These are phyloP conservation scores for Trididemnum clinides DNA, from an alignment of 23 tunicate genomes.

Conservation along the genomic window DNA sequence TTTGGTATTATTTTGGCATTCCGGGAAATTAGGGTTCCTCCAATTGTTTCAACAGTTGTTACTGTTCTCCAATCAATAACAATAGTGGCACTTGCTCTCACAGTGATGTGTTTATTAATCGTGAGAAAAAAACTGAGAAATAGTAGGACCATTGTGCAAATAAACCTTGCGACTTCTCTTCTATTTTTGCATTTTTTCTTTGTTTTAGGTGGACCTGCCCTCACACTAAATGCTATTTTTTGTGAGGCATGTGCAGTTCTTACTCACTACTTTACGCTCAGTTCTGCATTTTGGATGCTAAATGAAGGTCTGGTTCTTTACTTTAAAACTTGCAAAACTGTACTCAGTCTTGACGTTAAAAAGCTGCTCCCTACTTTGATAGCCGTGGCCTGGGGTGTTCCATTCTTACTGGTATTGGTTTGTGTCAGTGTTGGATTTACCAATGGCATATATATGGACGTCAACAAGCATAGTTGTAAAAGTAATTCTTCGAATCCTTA, in stretches of 20 bases:
- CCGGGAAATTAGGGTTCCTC: slow-evolving; percentile 50
- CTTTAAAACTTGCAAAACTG: slow-evolving; percentile 47
- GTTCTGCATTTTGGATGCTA: slow-evolving; percentile 74
- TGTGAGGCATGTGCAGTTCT: slow-evolving; percentile 54
- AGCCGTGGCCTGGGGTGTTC: slow-evolving; percentile 41
- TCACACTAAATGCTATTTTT: background rate
- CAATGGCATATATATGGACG: slow-evolving; percentile 20
- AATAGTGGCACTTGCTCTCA: slow-evolving; percentile 34
- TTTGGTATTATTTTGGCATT: slow-evolving; percentile 71
- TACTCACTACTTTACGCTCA: slow-evolving; percentile 46
- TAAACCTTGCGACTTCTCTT: slow-evolving; percentile 50
- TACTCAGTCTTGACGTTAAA: slow-evolving; percentile 35
- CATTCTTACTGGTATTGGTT: slow-evolving; percentile 33
- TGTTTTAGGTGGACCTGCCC: slow-evolving; percentile 14
- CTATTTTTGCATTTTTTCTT: slow-evolving; percentile 48
- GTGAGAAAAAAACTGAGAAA: slow-evolving; percentile 41
- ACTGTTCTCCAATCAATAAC: slow-evolving; percentile 36
- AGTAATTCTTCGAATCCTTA: background rate
- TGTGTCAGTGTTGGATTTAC: slow-evolving; percentile 52
- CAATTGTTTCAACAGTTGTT: slow-evolving; percentile 15
- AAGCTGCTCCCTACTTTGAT: slow-evolving; percentile 30
- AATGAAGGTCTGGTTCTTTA: slow-evolving; percentile 65
- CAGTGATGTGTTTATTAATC: slow-evolving; percentile 40
- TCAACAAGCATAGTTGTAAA: background rate
- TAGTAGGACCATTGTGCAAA: slow-evolving; percentile 53